Base-by-base conservation (phyloP, 2,888 invertebrate species). In the Spilarctia lutea region DNA sequence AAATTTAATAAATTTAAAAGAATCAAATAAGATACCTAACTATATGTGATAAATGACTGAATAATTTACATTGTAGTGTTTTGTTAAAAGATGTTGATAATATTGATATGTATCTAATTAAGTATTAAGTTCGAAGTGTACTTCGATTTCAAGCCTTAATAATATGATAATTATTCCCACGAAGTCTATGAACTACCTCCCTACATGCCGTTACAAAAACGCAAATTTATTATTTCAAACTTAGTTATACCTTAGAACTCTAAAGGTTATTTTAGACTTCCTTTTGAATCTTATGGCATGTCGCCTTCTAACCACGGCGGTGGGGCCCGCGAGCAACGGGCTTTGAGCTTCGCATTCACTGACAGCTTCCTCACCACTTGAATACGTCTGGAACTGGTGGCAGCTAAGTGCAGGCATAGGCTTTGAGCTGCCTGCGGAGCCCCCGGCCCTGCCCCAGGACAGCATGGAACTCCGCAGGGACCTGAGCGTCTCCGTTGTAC, bases 401-500 rank as follows among this genome's bases (percentile, higher is more conserved):
- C 77, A 81, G 73, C 79, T 83, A 83, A 85, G 86, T 75, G 87
- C 86, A 81, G 90, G 86, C 83, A 86, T 81, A 78, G 86, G 86
- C 83, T 88, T 88, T 72, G 93, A 90, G 79, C 90, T 84, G 82
- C 92, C 89, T 86, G 91, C 90, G 81, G 89, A 83, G 83, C 89
- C 87, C 83, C 86, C 89, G 86, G 83, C 91, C 88, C 86, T 90
- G 80, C 89, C 88, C 95, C 95, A 95, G 86, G 94, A 91, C 91
- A 95, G 93, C 95, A 96, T 96, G 88, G 94, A 94, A 88, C 91
- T 94, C 91, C 93, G 94, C 89, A 96, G 91, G 90, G 92, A 91
- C 91, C 94, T 94, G 91, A 96, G 93, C 89, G 95, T 93, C 95
- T 95, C 95, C 96, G 96, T 96, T 92, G 93, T 95, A 93, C 91